Percentiles rank a stretch among this genome's conserved stretches.
phyloP scores from a whole-genome alignment of 2,888 invertebrate genomes.

The Gerris lacustris region DNA sequence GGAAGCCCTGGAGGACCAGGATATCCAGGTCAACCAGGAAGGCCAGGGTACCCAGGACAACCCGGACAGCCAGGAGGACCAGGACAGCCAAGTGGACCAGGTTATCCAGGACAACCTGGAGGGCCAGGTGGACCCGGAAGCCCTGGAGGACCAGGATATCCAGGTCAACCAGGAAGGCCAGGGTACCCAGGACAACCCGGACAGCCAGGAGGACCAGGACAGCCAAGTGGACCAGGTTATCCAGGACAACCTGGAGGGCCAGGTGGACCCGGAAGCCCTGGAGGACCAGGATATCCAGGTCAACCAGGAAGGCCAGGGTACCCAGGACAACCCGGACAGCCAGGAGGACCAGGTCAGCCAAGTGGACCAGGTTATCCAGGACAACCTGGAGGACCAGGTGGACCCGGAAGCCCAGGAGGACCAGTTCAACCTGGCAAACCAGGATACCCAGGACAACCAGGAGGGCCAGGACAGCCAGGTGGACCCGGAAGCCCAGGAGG shows the following conservation, averaged over 20 bases:
- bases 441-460: constrained; percentile 31
- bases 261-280: constrained; percentile 26
- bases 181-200: constrained; percentile 28
- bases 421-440: constrained; percentile 36
- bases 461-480: constrained; percentile 35
- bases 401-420: constrained; percentile 31
- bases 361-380: constrained; percentile 33
- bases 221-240: constrained; percentile 30
- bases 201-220: constrained; percentile 31
- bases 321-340: constrained; percentile 29
- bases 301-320: constrained; percentile 35
- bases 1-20: constrained; percentile 32
- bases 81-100: constrained; percentile 32
- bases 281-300: constrained; percentile 34
- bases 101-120: constrained; percentile 25
- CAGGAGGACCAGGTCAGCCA: constrained; percentile 34
- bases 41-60: constrained; percentile 25
- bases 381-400: constrained; percentile 34
- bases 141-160: constrained; percentile 34
- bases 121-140: constrained; percentile 25
- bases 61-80: constrained; percentile 30
- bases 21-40: constrained; percentile 29
- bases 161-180: constrained; percentile 17
- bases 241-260: constrained; percentile 26
- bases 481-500: constrained; percentile 34